These are phyloP conservation scores for Molorchus minor DNA, from an alignment of 2,888 invertebrate genomes.

Conservation along the genomic window DNA sequence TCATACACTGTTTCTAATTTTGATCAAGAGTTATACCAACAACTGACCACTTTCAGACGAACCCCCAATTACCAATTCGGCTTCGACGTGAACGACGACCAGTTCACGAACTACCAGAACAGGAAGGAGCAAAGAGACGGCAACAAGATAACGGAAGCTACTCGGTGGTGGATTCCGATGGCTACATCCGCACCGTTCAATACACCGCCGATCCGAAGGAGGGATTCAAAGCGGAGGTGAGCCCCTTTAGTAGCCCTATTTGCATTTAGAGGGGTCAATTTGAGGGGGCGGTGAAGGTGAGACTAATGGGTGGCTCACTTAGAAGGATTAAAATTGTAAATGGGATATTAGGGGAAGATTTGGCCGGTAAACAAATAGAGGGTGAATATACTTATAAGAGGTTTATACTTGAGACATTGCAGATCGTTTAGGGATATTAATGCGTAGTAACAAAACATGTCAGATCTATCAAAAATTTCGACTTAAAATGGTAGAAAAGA, in stretches of 20 bases:
- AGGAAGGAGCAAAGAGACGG: conserved; percentile 82
- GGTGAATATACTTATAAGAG: too few species aligned
- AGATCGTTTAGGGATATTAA: too few species aligned
- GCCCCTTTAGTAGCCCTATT: conserved; percentile 1
- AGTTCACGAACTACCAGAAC: conserved; percentile 85
- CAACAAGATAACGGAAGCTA: conserved; percentile 82
- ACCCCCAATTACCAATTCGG: conserved; percentile 85
- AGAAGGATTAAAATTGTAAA: too few species aligned
- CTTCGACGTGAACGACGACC: conserved; percentile 84
- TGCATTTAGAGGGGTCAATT: background rate
- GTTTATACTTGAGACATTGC: too few species aligned
- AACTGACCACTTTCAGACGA: conserved; percentile 73
- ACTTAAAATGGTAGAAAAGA: too few species aligned
- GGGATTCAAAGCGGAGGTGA: conserved; percentile 81
- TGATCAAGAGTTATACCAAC: too few species aligned
- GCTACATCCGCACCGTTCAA: conserved; percentile 80
- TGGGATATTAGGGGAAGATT: too few species aligned
- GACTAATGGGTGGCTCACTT: background rate
- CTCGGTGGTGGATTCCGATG: conserved; percentile 86
- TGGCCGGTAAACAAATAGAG: too few species aligned
- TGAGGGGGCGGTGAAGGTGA: background rate
- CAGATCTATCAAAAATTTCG: too few species aligned
- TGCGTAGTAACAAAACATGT: too few species aligned
- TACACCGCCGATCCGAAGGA: conserved; percentile 84
- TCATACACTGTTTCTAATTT: too few species aligned